These are phyloP conservation scores for Papilio dardanus DNA, from an alignment of 1,140 invertebrate genomes.

Conservation along the genomic window DNA sequence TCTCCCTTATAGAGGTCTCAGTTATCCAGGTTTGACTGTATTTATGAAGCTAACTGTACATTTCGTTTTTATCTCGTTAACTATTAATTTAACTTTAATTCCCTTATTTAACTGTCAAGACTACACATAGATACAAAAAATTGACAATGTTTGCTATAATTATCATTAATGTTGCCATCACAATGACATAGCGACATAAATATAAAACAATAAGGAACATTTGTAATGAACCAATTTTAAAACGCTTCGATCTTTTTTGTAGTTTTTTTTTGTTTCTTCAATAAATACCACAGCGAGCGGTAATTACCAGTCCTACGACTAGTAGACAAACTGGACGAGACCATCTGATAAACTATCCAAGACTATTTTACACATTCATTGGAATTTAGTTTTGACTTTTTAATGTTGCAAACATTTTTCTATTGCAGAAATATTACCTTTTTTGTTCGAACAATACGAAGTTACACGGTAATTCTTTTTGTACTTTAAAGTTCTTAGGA, in stretches of 20 bases:
- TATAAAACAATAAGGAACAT: conserved; percentile 37
- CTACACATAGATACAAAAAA: conserved; percentile 4
- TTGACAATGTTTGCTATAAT: not conserved
- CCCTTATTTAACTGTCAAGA: conserved; percentile 9
- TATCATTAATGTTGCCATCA: conserved; percentile 14
- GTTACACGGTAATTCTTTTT: not conserved
- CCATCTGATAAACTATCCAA: conserved; percentile 27
- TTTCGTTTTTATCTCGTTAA: not conserved
- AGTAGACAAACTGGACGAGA: conserved; percentile 31
- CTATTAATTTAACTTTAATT: not conserved
- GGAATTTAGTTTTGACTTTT: conserved; percentile 37
- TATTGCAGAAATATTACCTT: conserved; percentile 15
- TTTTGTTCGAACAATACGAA: not conserved
- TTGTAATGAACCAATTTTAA: conserved; percentile 37
- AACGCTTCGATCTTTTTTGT: conserved; percentile 27
- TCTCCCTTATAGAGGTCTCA: too few relatives aligned
- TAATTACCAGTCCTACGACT: conserved; percentile 34
- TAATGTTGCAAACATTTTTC: conserved; percentile 23
- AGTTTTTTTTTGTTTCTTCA: not conserved
- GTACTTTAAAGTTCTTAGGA: not conserved
- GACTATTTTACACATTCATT: conserved; percentile 36
- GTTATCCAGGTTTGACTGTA: too few relatives aligned
- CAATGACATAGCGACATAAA: not conserved
- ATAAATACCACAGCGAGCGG: conserved; percentile 23
- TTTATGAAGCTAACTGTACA: too few relatives aligned